Base-by-base conservation (phyloP, 2,113 vertebrate genomes). In the Struthio camelus region DNA sequence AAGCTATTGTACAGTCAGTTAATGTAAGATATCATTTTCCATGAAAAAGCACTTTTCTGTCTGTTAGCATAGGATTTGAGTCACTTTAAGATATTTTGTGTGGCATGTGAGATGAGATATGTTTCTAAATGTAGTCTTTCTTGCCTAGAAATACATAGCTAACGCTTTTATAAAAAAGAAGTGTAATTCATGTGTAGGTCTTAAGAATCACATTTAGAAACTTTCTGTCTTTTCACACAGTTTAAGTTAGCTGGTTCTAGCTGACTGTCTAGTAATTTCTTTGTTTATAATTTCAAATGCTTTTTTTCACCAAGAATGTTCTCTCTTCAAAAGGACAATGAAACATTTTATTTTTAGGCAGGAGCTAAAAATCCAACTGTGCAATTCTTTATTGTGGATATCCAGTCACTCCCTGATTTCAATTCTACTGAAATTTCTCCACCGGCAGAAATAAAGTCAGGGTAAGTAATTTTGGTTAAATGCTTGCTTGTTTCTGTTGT, bases 341-440 rank as follows among this genome's bases (percentile, higher is more conserved):
- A 87, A 87, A 82, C 23, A 40, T 27, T 51, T 81, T 97, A 70
- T 94, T 85, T 97, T 92, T 96, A 98, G 98, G 98, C 98, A 88
- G 98, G 98, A 97, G 86, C 98, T 89, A 78, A 19, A 93, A 98
- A 98, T 96, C 98, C 98, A 90, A 98, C 97, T 58, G 97, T 98
- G 82, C 95, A 4, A 18, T 67, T 98, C 38, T 98, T 98, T 90
- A 59, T 98, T 93, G 94, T 98, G 91, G 89, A 98, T 97, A 97
- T 48, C 27, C 61, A 24, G 56, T 36, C 20, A 2, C 73, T 91
- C 82, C 0, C 73, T 58, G 1, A 0, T 53, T 5, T 11, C 23
- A 25, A 0, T 11, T 3, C 71, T 38, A 1, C 7, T 24, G 88
- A 98, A 94, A 97, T 98, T 62, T 6, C 32, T 85, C 95, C 98